Evolutionary conservation across 2,113 vertebrate species (phyloP).

Genomic region (Myotis yumanensis): DNA sequence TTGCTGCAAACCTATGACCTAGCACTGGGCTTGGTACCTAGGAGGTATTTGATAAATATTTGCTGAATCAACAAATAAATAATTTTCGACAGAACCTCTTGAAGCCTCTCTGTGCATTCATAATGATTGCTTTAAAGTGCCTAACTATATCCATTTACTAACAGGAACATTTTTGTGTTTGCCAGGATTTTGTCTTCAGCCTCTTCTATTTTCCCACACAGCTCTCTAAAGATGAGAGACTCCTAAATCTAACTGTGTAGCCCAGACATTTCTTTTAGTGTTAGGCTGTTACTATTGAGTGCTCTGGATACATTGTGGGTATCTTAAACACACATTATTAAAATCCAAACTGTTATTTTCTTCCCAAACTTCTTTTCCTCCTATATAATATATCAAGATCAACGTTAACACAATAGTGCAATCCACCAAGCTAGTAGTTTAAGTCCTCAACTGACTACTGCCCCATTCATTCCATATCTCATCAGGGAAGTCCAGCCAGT

Average conservation of each 20-base stretch:
- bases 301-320: background rate
- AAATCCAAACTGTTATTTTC: slow-evolving; percentile 1
- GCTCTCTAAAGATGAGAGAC: background rate
- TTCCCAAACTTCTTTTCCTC: background rate
- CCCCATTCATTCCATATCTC: background rate
- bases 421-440: background rate
- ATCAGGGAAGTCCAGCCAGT: background rate
- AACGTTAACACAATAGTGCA: background rate
- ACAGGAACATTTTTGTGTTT: background rate
- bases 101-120: background rate
- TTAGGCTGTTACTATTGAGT: background rate
- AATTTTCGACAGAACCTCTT: background rate
- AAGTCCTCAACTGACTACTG: background rate
- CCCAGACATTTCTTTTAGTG: background rate
- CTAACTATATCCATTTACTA: background rate
- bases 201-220: background rate
- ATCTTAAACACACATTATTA: background rate
- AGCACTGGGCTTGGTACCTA: background rate
- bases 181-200: background rate
- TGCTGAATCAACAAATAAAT: background rate
- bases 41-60: background rate
- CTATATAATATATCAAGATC: background rate
- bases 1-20: background rate
- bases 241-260: background rate
- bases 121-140: background rate